These are phyloP conservation scores for Luperina testacea DNA, from an alignment of 2,888 invertebrate genomes.

Conservation along the genomic window DNA sequence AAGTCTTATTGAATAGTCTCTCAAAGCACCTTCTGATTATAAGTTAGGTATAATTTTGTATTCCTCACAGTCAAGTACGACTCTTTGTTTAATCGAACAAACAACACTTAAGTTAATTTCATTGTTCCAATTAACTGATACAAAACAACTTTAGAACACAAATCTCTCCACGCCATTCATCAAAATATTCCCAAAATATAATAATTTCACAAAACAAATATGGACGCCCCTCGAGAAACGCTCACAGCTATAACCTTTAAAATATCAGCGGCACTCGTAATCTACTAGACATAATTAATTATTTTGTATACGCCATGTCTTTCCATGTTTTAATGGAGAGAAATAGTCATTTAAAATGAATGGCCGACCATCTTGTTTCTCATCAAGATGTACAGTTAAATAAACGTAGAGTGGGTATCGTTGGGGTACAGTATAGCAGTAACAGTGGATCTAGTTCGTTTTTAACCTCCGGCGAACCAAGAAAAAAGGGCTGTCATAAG, in stretches of 20 bases:
- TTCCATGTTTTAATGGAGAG: conserved; percentile 77
- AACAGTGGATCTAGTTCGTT: conserved; percentile 26
- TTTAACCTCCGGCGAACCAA: not conserved
- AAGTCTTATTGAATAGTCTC: not conserved
- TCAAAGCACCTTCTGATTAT: too few species aligned
- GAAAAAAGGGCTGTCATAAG: not conserved
- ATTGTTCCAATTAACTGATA: conserved; percentile 24
- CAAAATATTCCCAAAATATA: conserved; percentile 31
- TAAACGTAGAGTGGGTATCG: conserved; percentile 70
- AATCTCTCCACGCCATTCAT: conserved; percentile 30
- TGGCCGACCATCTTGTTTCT: conserved; percentile 80
- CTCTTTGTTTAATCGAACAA: conserved; percentile 21
- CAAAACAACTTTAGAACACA: conserved; percentile 14
- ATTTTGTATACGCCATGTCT: conserved; percentile 77
- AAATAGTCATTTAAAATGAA: conserved; percentile 84
- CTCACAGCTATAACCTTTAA: conserved; percentile 61
- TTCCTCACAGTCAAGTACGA: not conserved
- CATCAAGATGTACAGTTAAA: conserved; percentile 79
- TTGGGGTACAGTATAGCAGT: conserved; percentile 21
- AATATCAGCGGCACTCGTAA: conserved; percentile 68
- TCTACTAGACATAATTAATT: conserved; percentile 79
- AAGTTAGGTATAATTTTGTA: not conserved
- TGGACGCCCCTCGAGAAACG: conserved; percentile 21
- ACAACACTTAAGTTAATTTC: conserved; percentile 32
- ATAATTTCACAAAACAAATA: conserved; percentile 35